A percentile compares a stretch with the other conserved stretches of the same genome.
These are phyloP conservation scores for Drosophila sechellia DNA, from an alignment of 1,140 invertebrate species.

Conservation along the genomic window DNA sequence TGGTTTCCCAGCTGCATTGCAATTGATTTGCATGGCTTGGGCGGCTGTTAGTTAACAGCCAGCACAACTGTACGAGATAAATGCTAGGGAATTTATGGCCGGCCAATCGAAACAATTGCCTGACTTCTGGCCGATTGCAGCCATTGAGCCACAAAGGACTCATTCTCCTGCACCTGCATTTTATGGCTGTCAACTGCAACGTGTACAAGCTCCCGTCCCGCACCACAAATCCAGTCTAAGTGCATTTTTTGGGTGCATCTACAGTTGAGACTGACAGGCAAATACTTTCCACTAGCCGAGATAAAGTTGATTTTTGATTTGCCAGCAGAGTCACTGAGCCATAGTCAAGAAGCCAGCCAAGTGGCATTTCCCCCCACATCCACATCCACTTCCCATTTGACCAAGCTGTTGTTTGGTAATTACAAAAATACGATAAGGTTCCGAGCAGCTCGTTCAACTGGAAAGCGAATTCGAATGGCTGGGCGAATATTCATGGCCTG, in stretches of 20 bases:
- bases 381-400: slow-evolving; percentile 7
- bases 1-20: slow-evolving; percentile 10
- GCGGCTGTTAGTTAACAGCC: slow-evolving; percentile 65
- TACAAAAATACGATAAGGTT: slow-evolving; percentile 76
- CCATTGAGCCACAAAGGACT: slow-evolving; percentile 20
- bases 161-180: slow-evolving; percentile 64
- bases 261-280: slow-evolving; percentile 30
- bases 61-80: slow-evolving; percentile 49
- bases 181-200: slow-evolving; percentile 77
- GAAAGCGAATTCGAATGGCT: slow-evolving; percentile 27
- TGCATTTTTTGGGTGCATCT: slow-evolving; percentile 64
- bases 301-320: slow-evolving; percentile 78
- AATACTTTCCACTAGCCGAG: slow-evolving; percentile 47
- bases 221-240: slow-evolving; percentile 30
- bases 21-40: slow-evolving; percentile 50
- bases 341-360: slow-evolving; percentile 65
- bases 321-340: slow-evolving; percentile 50
- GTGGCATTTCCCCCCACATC: slow-evolving; percentile 29
- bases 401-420: slow-evolving; percentile 61
- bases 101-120: slow-evolving; percentile 54
- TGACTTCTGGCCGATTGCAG: slow-evolving; percentile 38
- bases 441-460: slow-evolving; percentile 18
- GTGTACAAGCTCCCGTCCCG: slow-evolving; percentile 41
- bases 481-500: slow-evolving; percentile 41
- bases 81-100: slow-evolving; percentile 37